phyloP scores from a whole-genome alignment of 2,888 invertebrate species.

The Parthenolecanium corni region DNA sequence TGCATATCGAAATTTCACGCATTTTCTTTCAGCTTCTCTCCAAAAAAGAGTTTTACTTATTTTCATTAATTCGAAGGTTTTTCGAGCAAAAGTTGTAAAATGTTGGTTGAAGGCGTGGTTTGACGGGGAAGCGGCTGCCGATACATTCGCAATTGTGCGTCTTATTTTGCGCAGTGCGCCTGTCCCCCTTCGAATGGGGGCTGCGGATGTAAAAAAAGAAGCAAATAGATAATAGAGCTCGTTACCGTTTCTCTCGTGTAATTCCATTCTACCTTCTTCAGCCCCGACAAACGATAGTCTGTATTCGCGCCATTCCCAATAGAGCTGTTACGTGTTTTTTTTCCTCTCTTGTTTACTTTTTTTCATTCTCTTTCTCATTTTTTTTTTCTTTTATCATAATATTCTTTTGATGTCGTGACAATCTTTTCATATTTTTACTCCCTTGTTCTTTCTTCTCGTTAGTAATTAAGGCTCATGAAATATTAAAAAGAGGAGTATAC shows the following conservation, averaged over 20 bases:
- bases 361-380: background rate
- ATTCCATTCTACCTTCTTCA: constrained; percentile 17
- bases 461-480: constrained; percentile 6
- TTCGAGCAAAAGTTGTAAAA: background rate
- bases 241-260: constrained; percentile 10
- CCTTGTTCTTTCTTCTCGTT: background rate
- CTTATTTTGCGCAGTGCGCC: constrained; percentile 1
- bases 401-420: no score
- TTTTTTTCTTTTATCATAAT: background rate
- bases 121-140: background rate
- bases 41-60: no score
- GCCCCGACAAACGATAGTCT: constrained; percentile 7
- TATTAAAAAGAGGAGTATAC: constrained; percentile 9
- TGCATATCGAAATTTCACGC: no score
- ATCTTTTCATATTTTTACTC: constrained; percentile 7
- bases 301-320: constrained; percentile 11
- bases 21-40: no score
- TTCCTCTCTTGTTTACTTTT: constrained; percentile 9
- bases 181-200: background rate
- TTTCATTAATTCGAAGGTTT: background rate
- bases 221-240: constrained; percentile 25
- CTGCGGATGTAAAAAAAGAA: background rate
- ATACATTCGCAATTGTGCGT: no score
- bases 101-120: constrained; percentile 16
- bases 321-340: constrained; percentile 12